phyloP scores from a whole-genome alignment of 2,888 invertebrate species.

The Theretra japonica region DNA sequence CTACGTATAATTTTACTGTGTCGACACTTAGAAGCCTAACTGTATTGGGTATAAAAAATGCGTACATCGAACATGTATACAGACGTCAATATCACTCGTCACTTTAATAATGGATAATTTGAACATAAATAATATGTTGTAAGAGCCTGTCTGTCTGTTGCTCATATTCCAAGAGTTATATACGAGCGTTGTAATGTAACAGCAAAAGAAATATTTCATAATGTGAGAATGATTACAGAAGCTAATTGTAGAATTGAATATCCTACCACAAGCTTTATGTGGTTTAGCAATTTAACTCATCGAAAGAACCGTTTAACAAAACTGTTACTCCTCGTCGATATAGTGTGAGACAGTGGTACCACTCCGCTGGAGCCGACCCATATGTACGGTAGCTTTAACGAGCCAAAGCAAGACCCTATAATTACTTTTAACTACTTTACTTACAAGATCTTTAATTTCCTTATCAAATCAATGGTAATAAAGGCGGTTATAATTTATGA shows the following conservation, averaged over 20 bases:
- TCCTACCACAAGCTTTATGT: too few species aligned
- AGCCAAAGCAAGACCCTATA: too few species aligned
- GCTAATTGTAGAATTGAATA: not conserved
- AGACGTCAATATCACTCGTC: conserved; percentile 4
- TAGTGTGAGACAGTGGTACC: too few species aligned
- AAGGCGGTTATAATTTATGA: too few species aligned
- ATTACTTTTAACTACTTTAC: too few species aligned
- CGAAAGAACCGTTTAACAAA: too few species aligned
- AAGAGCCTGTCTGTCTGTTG: not conserved
- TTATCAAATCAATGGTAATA: too few species aligned
- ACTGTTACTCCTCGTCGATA: too few species aligned
- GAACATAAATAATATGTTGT: not conserved
- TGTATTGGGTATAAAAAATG: not conserved
- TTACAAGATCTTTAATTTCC: too few species aligned
- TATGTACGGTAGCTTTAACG: too few species aligned
- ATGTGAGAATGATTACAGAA: not conserved
- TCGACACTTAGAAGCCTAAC: conserved; percentile 1
- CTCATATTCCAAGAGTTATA: not conserved
- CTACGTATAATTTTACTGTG: not conserved
- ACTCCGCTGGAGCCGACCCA: too few species aligned
- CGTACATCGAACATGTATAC: not conserved
- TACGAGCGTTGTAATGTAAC: not conserved
- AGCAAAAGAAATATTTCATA: not conserved
- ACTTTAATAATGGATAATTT: not conserved
- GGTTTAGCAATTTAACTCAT: too few species aligned